A percentile compares a stretch with the other conserved stretches of the same genome.
Evolutionary conservation across 1,140 invertebrate genomes (phyloP).

Genomic region (Goniozus legneri): DNA sequence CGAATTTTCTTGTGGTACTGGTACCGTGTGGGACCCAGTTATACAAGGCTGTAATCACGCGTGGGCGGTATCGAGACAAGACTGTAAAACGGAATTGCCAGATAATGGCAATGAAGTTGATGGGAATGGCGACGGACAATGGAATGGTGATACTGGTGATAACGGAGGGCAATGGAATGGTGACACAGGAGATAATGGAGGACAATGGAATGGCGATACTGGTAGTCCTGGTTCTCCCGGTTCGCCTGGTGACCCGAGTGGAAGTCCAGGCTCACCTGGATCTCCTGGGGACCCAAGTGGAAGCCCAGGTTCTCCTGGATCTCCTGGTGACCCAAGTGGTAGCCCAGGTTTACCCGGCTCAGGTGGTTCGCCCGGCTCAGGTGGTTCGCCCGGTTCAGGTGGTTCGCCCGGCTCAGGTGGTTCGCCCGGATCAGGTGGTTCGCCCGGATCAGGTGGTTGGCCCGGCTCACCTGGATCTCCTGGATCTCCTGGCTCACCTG

Average conservation of each 20-base stretch:
- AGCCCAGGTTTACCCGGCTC: neutral
- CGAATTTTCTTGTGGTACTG: conserved; percentile 66
- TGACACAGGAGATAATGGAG: conserved; percentile 17
- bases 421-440: conserved; percentile 61
- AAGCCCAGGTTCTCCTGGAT: conserved; percentile 6
- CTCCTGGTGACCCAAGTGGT: conserved; percentile 5
- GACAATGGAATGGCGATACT: conserved; percentile 14
- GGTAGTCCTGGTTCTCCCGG: conserved; percentile 12
- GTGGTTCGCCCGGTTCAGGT: conserved; percentile 62
- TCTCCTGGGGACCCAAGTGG: conserved; percentile 63
- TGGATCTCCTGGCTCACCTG: conserved; percentile 3
- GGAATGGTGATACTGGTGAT: conserved; percentile 1
- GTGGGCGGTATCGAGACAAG: conserved; percentile 52
- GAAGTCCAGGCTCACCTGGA: conserved; percentile 57
- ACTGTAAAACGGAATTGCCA: conserved; percentile 22
- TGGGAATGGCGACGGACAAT: neutral
- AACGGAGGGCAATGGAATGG: conserved; percentile 17
- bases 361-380: conserved; percentile 27
- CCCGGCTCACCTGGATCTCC: conserved; percentile 1
- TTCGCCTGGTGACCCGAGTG: conserved; percentile 5
- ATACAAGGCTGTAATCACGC: conserved; percentile 65
- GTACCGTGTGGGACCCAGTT: conserved; percentile 71
- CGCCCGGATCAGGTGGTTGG: conserved; percentile 39
- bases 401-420: conserved; percentile 65
- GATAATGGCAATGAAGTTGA: neutral